These are phyloP conservation scores for Homalodisca vitripennis DNA, from an alignment of 1,140 invertebrate genomes.

Conservation along the genomic window DNA sequence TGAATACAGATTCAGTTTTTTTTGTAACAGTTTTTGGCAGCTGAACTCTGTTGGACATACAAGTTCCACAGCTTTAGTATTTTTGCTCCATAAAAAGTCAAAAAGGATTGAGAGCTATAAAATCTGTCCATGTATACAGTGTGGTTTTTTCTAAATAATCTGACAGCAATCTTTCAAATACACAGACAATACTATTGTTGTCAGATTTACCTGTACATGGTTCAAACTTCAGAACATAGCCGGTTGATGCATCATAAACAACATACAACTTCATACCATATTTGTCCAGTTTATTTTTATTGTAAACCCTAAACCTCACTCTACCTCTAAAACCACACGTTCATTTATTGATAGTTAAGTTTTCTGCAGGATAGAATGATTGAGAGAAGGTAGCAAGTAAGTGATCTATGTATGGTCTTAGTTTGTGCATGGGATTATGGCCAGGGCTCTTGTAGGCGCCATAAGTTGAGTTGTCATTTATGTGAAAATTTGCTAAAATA, in stretches of 20 bases:
- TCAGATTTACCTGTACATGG: not conserved
- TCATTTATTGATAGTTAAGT: too few relatives aligned
- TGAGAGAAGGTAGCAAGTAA: not conserved
- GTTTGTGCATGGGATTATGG: not conserved
- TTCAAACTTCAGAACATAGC: not conserved
- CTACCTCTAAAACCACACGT: not conserved
- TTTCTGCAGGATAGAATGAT: too few relatives aligned
- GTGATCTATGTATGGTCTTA: not conserved
- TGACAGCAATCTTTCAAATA: not conserved
- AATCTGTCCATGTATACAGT: too few relatives aligned
- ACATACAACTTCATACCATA: too few relatives aligned
- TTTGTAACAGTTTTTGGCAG: conserved; percentile 25
- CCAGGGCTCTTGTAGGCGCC: not conserved
- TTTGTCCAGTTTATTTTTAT: too few relatives aligned
- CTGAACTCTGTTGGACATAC: conserved; percentile 11
- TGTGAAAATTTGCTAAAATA: not conserved
- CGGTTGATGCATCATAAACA: not conserved
- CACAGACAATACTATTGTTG: too few relatives aligned
- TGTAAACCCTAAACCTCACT: too few relatives aligned
- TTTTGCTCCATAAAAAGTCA: conserved; percentile 25
- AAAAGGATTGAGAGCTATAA: conserved; percentile 10
- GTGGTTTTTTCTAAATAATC: not conserved
- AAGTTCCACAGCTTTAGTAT: conserved; percentile 13
- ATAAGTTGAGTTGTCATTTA: not conserved
- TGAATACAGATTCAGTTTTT: conserved; percentile 14